phyloP scores from a whole-genome alignment of 2,888 invertebrate genomes.

The Himalopsyche anomala region DNA sequence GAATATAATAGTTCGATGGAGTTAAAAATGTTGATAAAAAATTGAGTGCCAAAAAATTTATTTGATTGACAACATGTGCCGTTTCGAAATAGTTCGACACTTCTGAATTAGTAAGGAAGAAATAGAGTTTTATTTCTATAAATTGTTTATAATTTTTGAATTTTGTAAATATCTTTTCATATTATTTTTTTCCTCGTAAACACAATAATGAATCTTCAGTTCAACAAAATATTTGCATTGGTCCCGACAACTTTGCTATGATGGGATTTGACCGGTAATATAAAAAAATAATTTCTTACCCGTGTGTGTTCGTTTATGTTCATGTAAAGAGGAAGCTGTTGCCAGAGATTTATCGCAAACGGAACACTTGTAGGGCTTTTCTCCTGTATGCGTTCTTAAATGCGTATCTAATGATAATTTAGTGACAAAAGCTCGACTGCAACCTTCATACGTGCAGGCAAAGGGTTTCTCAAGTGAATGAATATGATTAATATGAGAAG shows the following conservation, averaged over 20 bases:
- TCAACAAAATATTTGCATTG: no score
- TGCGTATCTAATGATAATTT: conserved; percentile 65
- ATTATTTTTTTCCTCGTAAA: no score
- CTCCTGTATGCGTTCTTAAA: conserved; percentile 65
- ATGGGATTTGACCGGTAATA: neutral
- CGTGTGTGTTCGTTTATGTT: conserved; percentile 66
- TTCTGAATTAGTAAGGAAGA: no score
- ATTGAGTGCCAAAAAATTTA: no score
- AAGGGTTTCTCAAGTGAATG: conserved; percentile 65
- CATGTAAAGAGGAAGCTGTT: conserved; percentile 64
- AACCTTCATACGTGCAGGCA: conserved; percentile 65
- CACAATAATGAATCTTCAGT: no score
- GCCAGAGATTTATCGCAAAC: conserved; percentile 64
- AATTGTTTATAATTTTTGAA: no score
- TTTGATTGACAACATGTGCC: no score
- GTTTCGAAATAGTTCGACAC: no score
- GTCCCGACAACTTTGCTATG: neutral
- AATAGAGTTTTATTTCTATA: no score
- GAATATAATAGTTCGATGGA: no score
- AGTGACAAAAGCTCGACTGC: conserved; percentile 65
- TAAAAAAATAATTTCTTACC: conserved; percentile 51
- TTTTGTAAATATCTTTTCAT: no score
- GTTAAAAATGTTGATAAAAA: no score
- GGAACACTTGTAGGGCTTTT: conserved; percentile 64
- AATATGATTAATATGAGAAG: conserved; percentile 65